Base-by-base conservation (phyloP, 2,113 vertebrate species). In the Sus scrofa region DNA sequence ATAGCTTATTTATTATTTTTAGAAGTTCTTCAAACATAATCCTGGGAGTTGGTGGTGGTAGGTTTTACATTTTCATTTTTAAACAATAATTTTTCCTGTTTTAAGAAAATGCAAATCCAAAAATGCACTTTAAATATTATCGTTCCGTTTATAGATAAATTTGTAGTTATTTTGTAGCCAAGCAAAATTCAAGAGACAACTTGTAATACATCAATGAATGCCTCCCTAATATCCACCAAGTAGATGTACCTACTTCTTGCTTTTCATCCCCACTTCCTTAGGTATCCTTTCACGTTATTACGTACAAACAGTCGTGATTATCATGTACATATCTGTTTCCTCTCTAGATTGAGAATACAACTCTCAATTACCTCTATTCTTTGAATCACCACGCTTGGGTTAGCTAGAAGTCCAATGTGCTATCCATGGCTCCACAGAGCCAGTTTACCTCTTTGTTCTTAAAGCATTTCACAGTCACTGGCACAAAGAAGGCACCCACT, bases 21-120 rank as follows among this genome's bases (percentile, higher is more conserved):
- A 85, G 63, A 86, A 39, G 8, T 60, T 70, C 83, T 18, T 37
- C 71, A 34, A 79, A 24, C 18, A n/a, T 13, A 22, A 24, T 81
- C 14, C 9, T 44, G 20, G 20, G 11, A 63, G 37, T 22, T 56
- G 6, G 39, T 8, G 52, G 54, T 85, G 34, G 14, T 71, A 4
- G 2, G n/a, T n/a, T 44, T 44, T 44, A 77, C 44, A 34, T 58
- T 70, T 91, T 94, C 18, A 34, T 82, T 88, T 87, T 84, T 81
- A 79, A 79, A 1, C 11, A 27, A 10, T 6, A 65, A 20, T 52
- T 58, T 71, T 13, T 19, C 16, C 71, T 30, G 7, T 86, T 89
- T 94, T 16, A 52, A 85, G 24, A 85, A 93, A 74, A 81, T 34
- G 6, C 18, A 50, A 54, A 74, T 67, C 5, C 6, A 11, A 3